Evolutionary conservation across 23 tunicate species (phyloP).

Genomic region (Ascidia mentula): DNA sequence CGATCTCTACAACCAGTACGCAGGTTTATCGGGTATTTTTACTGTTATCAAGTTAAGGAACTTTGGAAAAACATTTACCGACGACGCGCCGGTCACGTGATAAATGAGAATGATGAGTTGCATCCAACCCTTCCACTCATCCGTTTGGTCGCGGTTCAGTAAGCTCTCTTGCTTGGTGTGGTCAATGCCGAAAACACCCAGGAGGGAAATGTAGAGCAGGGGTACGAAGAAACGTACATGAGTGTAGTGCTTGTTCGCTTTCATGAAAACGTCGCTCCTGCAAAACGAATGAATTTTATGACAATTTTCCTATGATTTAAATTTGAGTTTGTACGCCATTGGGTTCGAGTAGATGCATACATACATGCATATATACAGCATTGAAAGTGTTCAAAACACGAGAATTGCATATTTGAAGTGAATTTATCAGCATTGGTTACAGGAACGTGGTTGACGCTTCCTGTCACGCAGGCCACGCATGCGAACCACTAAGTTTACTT

Average conservation of each 20-base stretch:
- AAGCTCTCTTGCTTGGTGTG: constrained; percentile 38
- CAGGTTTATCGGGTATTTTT: background rate
- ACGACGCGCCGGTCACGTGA: constrained; percentile 81
- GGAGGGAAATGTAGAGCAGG: constrained; percentile 49
- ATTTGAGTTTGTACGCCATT: too few species aligned
- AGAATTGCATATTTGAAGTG: too few species aligned
- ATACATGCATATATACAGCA: too few species aligned
- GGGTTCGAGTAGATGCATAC: too few species aligned
- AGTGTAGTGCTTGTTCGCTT: constrained; percentile 81
- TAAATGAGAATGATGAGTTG: constrained; percentile 71
- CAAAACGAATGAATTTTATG: background rate
- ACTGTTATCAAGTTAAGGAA: too few species aligned
- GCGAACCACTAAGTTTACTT: too few species aligned
- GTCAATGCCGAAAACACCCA: constrained; percentile 77
- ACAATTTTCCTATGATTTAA: too few species aligned
- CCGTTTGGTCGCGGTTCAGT: constrained; percentile 72
- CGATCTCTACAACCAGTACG: background rate
- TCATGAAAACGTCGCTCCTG: constrained; percentile 87
- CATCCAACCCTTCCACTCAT: constrained; percentile 99
- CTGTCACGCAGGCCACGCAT: too few species aligned
- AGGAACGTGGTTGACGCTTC: too few species aligned
- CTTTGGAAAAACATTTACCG: constrained; percentile 20
- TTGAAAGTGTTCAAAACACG: too few species aligned
- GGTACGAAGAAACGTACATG: constrained; percentile 74
- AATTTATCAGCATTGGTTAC: too few species aligned